phyloP scores from a whole-genome alignment of 2,113 vertebrate species.

The Lasiurus borealis region DNA sequence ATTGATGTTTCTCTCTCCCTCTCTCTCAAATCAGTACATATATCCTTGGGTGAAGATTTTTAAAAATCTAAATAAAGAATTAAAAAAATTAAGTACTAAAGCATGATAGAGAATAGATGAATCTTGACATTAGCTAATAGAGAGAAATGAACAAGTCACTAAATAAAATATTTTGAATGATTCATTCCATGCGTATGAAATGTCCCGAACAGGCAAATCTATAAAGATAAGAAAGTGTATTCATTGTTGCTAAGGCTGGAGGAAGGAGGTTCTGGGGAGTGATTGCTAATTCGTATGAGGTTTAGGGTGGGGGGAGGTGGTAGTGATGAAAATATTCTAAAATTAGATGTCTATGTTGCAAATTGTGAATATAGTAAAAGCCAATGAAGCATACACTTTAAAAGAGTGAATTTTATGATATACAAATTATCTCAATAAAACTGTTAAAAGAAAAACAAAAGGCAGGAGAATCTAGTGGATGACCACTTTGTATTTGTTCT shows the following conservation, averaged over 20 bases:
- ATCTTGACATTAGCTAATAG: background rate
- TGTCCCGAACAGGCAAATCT: background rate
- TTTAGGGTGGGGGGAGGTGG: background rate
- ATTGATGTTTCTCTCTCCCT: background rate
- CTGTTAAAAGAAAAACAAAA: conserved; percentile 7
- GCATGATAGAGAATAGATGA: background rate
- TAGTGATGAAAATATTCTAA: background rate
- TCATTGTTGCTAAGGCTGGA: background rate
- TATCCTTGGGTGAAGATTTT: background rate
- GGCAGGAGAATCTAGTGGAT: background rate
- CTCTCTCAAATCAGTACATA: background rate
- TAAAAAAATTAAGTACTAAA: background rate
- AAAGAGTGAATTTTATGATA: conserved; percentile 33
- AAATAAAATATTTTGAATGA: conserved; percentile 45
- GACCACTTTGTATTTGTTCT: background rate
- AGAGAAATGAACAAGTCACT: conserved; percentile 1
- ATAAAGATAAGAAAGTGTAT: background rate
- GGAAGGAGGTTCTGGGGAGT: background rate
- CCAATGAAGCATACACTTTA: background rate
- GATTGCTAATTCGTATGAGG: background rate
- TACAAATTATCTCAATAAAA: conserved; percentile 29
- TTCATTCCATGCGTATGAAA: background rate
- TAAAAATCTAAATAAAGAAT: background rate
- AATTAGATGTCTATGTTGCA: conserved; percentile 7
- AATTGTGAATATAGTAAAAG: conserved; percentile 12